A percentile compares a stretch with the other conserved stretches of the same genome.
Conservation (phyloP, 2,888 invertebrate genomes). For the Yponomeuta plumbellus region DNA sequence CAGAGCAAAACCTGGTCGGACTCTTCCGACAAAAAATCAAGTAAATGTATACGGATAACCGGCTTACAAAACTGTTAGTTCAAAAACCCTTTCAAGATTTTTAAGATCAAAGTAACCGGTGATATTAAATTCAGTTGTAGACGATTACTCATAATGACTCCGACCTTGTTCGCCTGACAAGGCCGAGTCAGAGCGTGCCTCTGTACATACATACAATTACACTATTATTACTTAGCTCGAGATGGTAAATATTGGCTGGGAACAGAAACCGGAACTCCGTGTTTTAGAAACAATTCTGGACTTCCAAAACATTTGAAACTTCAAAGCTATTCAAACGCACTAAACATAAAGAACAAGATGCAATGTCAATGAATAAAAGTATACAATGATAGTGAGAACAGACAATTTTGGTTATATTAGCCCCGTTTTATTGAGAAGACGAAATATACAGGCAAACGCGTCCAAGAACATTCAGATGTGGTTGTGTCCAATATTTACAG, state of each 20-base stretch:
- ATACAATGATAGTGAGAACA: constrained; percentile 5
- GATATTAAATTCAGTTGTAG: neutral
- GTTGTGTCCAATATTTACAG: too few species aligned
- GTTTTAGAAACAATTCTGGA: neutral
- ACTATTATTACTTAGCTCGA: neutral
- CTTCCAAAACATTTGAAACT: neutral
- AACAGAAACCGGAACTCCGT: neutral
- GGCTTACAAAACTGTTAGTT: too few species aligned
- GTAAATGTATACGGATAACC: too few species aligned
- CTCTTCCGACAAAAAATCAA: too few species aligned
- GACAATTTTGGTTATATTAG: neutral
- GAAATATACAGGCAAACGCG: neutral
- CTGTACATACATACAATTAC: neutral
- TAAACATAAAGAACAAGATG: constrained; percentile 4
- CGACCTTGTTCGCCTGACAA: neutral
- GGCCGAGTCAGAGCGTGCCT: neutral
- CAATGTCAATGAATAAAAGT: constrained; percentile 5
- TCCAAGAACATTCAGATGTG: too few species aligned
- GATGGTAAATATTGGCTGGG: neutral
- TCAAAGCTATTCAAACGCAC: neutral
- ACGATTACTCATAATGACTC: neutral
- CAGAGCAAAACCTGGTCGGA: too few species aligned
- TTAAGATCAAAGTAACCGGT: neutral
- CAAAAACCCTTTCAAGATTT: too few species aligned
- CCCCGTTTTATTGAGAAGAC: neutral